Base-by-base conservation (phyloP, 2,888 invertebrate genomes). In the Lochmaea capreae region DNA sequence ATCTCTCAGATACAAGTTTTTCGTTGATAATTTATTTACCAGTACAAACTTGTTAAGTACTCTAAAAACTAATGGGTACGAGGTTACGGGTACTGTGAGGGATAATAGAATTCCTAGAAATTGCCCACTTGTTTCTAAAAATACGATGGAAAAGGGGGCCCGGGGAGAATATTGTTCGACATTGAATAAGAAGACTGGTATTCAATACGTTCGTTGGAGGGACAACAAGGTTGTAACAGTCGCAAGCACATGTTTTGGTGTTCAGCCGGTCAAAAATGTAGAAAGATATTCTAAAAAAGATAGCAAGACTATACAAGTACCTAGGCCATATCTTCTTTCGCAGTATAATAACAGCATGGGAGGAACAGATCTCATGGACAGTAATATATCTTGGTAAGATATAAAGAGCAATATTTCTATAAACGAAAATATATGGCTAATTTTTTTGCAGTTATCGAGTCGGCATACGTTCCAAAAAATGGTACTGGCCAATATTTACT, bases 141-240 rank as follows among this genome's bases (percentile, higher is more conserved):
- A 70, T 5, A 33, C 33, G 59, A 26, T 69, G 52, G 54, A 73
- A 43, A 68, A 65, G 43, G 26, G 39, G 42, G 71, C 46, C 79
- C 79, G 49, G 81, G 80, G 63, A 79, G 73, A 73, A 65, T 71
- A 49, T 52, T 70, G 52, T 33, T 62, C 69, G 39, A 70, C 62
- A 16, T 63, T 70, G 39, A 42, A 62, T 62, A 72, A 65, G 62
- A 71, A 71, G 65, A 72, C 71, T 57, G 77, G 74, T n/a, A 77
- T 82, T 57, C 14, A 79, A 65, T 54, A 78, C 43, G 76, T 76
- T 18, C 76, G 66, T 39, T 85, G 80, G 81, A 74, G 79, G 71
- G 82, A 84, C 65, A 84, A 84, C 71, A 73, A 74, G 66, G 78
- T 81, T 26, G 82, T 84, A 57, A 78, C 81, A 62, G 75, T 80